Percentiles rank a stretch among this genome's conserved stretches.
Evolutionary conservation across 2,888 invertebrate genomes (phyloP).

Genomic region (Adelphocoris suturalis): DNA sequence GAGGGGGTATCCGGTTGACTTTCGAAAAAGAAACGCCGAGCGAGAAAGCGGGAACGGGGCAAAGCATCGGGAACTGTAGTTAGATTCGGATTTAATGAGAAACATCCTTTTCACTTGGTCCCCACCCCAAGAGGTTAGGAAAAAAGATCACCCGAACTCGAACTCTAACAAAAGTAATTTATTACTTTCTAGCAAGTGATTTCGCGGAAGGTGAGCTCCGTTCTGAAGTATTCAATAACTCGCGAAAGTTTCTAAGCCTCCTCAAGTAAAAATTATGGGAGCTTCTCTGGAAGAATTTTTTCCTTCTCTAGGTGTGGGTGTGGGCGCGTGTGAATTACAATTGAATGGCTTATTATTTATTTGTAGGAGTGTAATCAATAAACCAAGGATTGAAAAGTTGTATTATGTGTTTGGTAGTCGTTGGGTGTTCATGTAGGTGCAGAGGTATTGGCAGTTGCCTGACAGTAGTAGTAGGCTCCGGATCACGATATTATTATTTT

Average conservation of each 20-base stretch:
- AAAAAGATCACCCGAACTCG: not conserved
- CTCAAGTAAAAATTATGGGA: not conserved
- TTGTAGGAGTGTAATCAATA: too few species aligned
- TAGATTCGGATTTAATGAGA: slow-evolving; percentile 45
- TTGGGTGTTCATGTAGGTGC: too few species aligned
- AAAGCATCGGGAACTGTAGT: not conserved
- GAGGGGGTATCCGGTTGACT: not conserved
- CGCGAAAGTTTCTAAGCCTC: not conserved
- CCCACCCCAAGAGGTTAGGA: not conserved
- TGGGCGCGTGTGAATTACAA: too few species aligned
- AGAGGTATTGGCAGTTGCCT: too few species aligned
- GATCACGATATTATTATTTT: too few species aligned
- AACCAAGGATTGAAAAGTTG: too few species aligned
- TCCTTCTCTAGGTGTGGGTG: too few species aligned
- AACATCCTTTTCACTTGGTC: slow-evolving; percentile 16
- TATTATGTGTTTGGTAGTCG: too few species aligned
- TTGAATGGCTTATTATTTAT: too few species aligned
- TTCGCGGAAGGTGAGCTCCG: not conserved
- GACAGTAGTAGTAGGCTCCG: too few species aligned
- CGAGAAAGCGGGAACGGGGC: not conserved
- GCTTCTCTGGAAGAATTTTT: too few species aligned
- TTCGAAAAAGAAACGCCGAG: not conserved
- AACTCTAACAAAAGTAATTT: slow-evolving; percentile 55
- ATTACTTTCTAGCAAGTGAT: not conserved
- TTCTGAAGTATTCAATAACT: not conserved